A percentile compares a stretch with the other conserved stretches of the same genome.
Evolutionary conservation across 2,113 vertebrate species (phyloP).

Genomic region (Phaethornis superciliosus): DNA sequence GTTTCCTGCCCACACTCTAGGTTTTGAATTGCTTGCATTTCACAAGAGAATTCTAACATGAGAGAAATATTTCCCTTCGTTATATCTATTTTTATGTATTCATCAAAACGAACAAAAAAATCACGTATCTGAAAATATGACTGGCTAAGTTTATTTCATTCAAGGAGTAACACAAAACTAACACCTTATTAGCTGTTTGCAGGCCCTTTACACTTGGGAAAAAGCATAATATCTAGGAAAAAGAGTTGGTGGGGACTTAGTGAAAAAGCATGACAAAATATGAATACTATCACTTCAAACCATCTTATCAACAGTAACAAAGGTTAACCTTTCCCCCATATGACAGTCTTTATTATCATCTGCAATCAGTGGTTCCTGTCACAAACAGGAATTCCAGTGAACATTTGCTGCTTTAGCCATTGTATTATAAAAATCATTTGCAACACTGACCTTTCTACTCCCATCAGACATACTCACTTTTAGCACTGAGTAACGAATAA

Average conservation of each 20-base stretch:
- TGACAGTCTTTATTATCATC: background rate
- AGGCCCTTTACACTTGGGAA: background rate
- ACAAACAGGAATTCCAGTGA: background rate
- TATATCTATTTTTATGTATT: background rate
- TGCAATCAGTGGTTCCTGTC: background rate
- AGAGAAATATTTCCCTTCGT: background rate
- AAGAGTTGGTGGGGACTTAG: background rate
- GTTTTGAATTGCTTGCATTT: background rate
- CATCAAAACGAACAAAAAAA: background rate
- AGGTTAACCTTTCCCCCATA: background rate
- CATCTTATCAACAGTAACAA: background rate
- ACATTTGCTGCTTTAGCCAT: background rate
- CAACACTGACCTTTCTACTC: background rate
- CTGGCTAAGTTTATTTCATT: background rate
- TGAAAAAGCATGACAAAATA: background rate
- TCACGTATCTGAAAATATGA: background rate
- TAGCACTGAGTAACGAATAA: background rate
- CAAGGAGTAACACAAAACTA: background rate
- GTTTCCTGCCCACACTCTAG: background rate
- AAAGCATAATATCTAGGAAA: background rate
- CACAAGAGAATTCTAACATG: background rate
- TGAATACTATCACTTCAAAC: background rate
- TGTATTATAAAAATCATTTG: background rate
- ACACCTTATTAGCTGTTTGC: background rate
- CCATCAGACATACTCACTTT: background rate